These are phyloP conservation scores for Acanthurus leucopareius DNA, from an alignment of 2,797 vertebrate genomes.

Conservation along the genomic window DNA sequence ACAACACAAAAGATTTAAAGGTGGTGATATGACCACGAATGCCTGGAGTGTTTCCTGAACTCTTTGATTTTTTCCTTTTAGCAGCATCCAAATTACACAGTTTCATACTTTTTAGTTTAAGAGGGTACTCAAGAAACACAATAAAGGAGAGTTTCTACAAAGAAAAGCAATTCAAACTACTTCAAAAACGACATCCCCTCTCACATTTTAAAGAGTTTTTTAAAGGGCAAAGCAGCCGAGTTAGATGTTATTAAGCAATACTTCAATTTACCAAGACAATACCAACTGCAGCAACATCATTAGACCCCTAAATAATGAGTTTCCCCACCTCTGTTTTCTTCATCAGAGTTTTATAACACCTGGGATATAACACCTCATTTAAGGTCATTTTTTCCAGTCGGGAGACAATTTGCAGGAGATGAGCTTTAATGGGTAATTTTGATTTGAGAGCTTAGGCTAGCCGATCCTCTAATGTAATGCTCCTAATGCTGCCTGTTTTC, in stretches of 20 bases:
- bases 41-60: not conserved
- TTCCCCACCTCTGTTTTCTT: conserved; percentile 27
- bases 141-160: not conserved
- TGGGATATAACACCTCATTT: conserved; percentile 40
- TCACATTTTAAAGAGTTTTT: not conserved
- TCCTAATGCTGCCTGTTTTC: conserved; percentile 20
- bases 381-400: conserved; percentile 40
- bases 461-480: conserved; percentile 26
- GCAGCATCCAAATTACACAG: not conserved
- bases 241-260: not conserved
- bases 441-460: conserved; percentile 48
- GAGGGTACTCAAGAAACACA: not conserved
- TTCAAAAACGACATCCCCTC: not conserved
- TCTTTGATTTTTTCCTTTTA: not conserved
- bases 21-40: not conserved
- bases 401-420: conserved; percentile 41
- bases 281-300: conserved; percentile 16
- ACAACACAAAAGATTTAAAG: not conserved
- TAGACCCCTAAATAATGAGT: not conserved
- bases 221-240: not conserved
- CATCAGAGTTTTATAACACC: conserved; percentile 27
- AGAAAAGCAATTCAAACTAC: not conserved
- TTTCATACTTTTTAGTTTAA: not conserved
- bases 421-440: conserved; percentile 46
- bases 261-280: conserved; percentile 13